Percentiles rank a stretch among this genome's conserved stretches.
These are phyloP conservation scores for Drosophila lacertosa DNA, from an alignment of 1,140 invertebrate species.

Conservation along the genomic window DNA sequence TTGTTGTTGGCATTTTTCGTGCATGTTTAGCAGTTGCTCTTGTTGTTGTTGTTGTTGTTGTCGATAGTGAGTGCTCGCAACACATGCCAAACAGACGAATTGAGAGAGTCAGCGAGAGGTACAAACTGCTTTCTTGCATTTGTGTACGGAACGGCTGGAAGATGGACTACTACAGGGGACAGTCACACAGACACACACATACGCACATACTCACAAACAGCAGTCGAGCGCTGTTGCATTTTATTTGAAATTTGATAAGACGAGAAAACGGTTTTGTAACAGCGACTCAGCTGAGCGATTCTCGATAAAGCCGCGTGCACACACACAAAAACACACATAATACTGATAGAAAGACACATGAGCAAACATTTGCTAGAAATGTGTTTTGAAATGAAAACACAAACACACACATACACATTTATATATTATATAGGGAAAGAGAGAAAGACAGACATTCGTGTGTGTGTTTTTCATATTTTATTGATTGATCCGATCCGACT, in stretches of 20 bases:
- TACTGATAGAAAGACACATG: slow-evolving; percentile 41
- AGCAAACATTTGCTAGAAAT: slow-evolving; percentile 39
- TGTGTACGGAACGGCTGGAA: too few relatives aligned
- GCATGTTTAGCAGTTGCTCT: slow-evolving; percentile 22
- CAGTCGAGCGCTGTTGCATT: slow-evolving; percentile 54
- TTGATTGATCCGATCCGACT: slow-evolving; percentile 33
- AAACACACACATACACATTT: background rate
- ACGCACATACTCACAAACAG: background rate
- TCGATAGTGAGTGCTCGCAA: slow-evolving; percentile 3
- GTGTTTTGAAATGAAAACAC: slow-evolving; percentile 34
- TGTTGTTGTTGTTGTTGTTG: slow-evolving; percentile 14
- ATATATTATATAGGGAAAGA: too few relatives aligned
- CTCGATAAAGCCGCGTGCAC: slow-evolving; percentile 52
- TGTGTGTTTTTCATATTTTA: slow-evolving; percentile 25
- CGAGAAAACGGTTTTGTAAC: slow-evolving; percentile 56
- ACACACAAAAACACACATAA: slow-evolving; percentile 3
- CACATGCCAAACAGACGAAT: background rate
- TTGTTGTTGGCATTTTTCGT: slow-evolving; percentile 63
- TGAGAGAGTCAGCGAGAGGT: background rate
- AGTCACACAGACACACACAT: too few relatives aligned
- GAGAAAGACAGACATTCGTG: background rate
- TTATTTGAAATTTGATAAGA: slow-evolving; percentile 77
- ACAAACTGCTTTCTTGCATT: slow-evolving; percentile 6
- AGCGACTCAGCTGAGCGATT: slow-evolving; percentile 45
- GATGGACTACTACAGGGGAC: too few relatives aligned